These are phyloP conservation scores for Microtus ochrogaster DNA, from an alignment of 2,113 vertebrate species.

Conservation along the genomic window DNA sequence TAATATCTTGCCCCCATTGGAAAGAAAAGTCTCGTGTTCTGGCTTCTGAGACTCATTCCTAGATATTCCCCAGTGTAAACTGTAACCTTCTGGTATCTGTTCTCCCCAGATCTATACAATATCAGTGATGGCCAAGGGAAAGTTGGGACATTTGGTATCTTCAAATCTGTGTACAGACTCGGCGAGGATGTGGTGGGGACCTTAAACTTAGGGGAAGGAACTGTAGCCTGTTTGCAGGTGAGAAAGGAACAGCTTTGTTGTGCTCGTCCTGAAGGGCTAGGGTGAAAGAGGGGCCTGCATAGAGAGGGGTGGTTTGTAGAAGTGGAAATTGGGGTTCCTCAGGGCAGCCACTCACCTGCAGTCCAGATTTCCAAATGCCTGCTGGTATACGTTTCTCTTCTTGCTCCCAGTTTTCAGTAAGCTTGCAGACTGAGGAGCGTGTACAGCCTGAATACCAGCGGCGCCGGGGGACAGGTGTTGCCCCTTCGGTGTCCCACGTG, in stretches of 20 bases:
- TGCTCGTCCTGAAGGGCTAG: not conserved
- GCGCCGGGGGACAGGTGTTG: constrained; percentile 86
- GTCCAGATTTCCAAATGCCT: not conserved
- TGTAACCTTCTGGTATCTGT: not conserved
- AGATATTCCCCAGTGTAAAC: not conserved
- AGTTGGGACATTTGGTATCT: constrained; percentile 97
- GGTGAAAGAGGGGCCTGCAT: not conserved
- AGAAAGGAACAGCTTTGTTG: constrained; percentile 48
- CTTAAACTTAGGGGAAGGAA: constrained; percentile 96
- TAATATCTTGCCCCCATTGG: not conserved
- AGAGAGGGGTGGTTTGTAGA: not conserved
- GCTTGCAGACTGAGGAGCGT: constrained; percentile 96
- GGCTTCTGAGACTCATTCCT: not conserved
- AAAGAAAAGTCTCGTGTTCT: constrained; percentile 25
- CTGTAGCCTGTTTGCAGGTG: constrained; percentile 97
- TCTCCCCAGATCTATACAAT: constrained; percentile 93
- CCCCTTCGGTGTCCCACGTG: constrained; percentile 87
- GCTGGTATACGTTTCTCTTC: not conserved
- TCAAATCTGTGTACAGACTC: constrained; percentile 96
- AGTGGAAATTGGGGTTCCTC: not conserved
- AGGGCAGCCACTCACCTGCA: not conserved
- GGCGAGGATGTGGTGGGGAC: constrained; percentile 97
- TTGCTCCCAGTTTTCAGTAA: constrained; percentile 93
- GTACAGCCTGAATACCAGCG: constrained; percentile 94
- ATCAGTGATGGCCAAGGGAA: constrained; percentile 96